Evolutionary conservation across 1,140 invertebrate genomes (phyloP).

Genomic region (Pogonomyrmex barbatus): DNA sequence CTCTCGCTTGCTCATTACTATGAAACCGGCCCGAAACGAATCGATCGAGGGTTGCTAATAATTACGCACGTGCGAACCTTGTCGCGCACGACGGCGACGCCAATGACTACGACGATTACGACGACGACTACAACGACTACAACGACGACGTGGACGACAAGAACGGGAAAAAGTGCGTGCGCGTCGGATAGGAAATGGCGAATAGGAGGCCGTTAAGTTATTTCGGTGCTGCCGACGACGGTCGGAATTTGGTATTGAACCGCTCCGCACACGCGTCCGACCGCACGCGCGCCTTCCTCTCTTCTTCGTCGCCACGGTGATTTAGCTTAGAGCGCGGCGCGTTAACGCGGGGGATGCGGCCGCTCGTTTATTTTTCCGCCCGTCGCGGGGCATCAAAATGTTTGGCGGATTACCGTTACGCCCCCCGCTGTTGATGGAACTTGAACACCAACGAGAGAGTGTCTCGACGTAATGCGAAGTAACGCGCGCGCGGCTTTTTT

Average conservation of each 20-base stretch:
- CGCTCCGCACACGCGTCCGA: conserved; percentile 7
- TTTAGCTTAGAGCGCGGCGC: not conserved
- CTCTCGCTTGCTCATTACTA: conserved; percentile 59
- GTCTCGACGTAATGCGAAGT: not conserved
- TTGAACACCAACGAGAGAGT: not conserved
- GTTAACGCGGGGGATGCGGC: not conserved
- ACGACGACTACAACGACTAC: not conserved
- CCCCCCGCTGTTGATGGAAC: conserved; percentile 27
- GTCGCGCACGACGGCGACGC: not conserved
- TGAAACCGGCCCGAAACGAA: conserved; percentile 64
- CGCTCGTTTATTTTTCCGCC: conserved; percentile 41
- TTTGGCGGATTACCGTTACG: conserved; percentile 34
- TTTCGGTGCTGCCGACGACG: conserved; percentile 55
- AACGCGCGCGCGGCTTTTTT: not conserved
- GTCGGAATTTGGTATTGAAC: conserved; percentile 59
- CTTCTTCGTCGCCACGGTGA: not conserved
- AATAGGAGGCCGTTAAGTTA: conserved; percentile 47
- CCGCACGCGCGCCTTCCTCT: not conserved
- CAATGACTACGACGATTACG: not conserved
- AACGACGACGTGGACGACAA: not conserved
- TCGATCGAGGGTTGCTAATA: conserved; percentile 71
- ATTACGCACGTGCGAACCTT: conserved; percentile 70
- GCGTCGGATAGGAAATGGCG: conserved; percentile 39
- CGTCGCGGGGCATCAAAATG: conserved; percentile 29
- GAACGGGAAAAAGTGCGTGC: conserved; percentile 5